A percentile compares a stretch with the other conserved stretches of the same genome.
These are phyloP conservation scores for Dolichallabes microphthalmus DNA, from an alignment of 2,113 vertebrate genomes.

Conservation along the genomic window DNA sequence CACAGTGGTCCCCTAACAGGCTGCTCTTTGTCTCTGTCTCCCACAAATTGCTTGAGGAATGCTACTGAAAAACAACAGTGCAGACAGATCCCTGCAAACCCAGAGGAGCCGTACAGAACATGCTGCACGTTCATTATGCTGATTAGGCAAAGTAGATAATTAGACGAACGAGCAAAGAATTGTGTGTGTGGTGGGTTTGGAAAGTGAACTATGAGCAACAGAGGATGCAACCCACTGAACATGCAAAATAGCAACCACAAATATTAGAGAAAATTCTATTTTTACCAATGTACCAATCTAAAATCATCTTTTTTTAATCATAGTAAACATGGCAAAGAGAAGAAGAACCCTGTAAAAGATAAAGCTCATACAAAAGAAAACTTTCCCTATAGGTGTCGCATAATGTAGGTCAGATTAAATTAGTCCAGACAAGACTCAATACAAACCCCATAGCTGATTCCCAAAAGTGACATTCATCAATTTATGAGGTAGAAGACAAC, in stretches of 20 bases:
- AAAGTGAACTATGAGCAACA: conserved; percentile 1
- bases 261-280: background rate
- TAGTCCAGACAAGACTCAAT: conserved; percentile 27
- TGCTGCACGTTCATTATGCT: conserved; percentile 63
- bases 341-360: background rate
- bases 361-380: background rate
- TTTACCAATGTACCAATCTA: background rate
- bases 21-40: conserved; percentile 77
- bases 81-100: conserved; percentile 56
- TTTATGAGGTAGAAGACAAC: conserved; percentile 29
- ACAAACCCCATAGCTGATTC: conserved; percentile 8
- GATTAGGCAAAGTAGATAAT: conserved; percentile 60
- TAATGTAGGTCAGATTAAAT: background rate
- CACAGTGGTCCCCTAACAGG: conserved; percentile 78
- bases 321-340: background rate
- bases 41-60: conserved; percentile 75
- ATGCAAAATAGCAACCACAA: conserved; percentile 19
- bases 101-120: conserved; percentile 51
- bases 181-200: conserved; percentile 20
- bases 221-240: background rate
- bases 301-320: background rate
- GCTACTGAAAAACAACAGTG: conserved; percentile 51
- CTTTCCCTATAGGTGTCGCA: background rate
- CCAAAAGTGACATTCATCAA: conserved; percentile 18
- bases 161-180: conserved; percentile 57